These are phyloP conservation scores for Tineola bisselliella DNA, from an alignment of 2,888 invertebrate genomes.

Conservation along the genomic window DNA sequence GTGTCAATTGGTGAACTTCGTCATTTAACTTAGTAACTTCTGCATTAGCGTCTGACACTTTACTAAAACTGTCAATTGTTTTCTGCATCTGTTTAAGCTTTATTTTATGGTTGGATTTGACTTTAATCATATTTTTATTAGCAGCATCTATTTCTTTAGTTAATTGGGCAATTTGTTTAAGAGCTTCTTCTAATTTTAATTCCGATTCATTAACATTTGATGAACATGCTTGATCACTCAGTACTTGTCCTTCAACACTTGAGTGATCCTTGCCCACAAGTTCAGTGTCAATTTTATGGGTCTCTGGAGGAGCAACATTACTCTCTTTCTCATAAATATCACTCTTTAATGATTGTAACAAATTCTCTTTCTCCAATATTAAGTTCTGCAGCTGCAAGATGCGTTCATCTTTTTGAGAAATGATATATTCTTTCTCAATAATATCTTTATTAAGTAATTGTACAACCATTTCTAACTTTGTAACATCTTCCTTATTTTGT, in stretches of 20 bases:
- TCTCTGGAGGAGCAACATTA: no score
- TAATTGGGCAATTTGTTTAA: slow-evolving; percentile 59
- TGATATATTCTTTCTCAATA: slow-evolving; percentile 50
- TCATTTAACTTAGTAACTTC: slow-evolving; percentile 73
- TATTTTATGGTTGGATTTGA: slow-evolving; percentile 75
- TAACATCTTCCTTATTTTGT: slow-evolving; percentile 37
- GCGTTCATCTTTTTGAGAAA: slow-evolving; percentile 54
- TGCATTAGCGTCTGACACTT: slow-evolving; percentile 74
- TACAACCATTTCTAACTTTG: slow-evolving; percentile 45
- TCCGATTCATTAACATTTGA: slow-evolving; percentile 35
- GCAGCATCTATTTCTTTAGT: slow-evolving; percentile 77
- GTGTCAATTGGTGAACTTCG: slow-evolving; percentile 72
- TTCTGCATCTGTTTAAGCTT: slow-evolving; percentile 82
- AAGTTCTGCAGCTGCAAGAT: slow-evolving; percentile 38
- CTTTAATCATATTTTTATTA: slow-evolving; percentile 80
- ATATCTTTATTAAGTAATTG: slow-evolving; percentile 60
- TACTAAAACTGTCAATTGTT: slow-evolving; percentile 73
- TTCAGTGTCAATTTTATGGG: slow-evolving; percentile 1
- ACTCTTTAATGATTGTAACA: slow-evolving; percentile 22
- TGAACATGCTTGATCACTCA: slow-evolving; percentile 19
- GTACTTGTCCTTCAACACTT: slow-evolving; percentile 17
- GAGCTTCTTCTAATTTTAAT: slow-evolving; percentile 51
- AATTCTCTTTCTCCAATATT: slow-evolving; percentile 22
- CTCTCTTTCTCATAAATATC: slow-evolving; percentile 23
- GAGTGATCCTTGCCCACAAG: slow-evolving; percentile 6